Base-by-base conservation (phyloP, 2,113 vertebrate species). In the Cynopterus brachyotis region DNA sequence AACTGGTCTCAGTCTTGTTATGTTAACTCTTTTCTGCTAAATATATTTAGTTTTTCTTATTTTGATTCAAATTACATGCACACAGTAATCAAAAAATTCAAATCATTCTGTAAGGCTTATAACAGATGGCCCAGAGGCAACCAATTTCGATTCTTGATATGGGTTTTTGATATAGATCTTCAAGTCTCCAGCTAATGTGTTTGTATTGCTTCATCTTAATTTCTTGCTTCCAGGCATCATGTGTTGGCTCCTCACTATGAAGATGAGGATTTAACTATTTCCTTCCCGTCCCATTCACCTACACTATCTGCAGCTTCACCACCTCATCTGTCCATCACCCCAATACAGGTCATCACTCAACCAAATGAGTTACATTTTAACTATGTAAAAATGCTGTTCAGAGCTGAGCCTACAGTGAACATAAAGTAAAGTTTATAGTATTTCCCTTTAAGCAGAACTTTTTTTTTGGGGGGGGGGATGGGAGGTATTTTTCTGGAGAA, bases 61-160 rank as follows among this genome's bases (percentile, higher is more conserved):
- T 86, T 47, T 78, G 67, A 55, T 87, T 82, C 35, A 82, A 57
- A 11, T 57, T 80, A 45, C 59, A 72, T 3, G n/a, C 53, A 67
- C 47, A 64, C 16, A n/a, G 19, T 73, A 40, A 75, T 83, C 93
- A 42, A 75, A 89, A 89, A 85, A 67, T 62, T 95, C 70, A 76
- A 55, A 62, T 40, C 55, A 55, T 42, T 88, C 67, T 37, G 2
- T 30, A 93, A 93, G 59, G 16, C 59, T 82, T 35, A 32, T n/a
- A 75, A 79, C 28, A 69, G 50, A 75, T 5, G 66, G 28, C 28
- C 37, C 37, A 45, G 70, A 93, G 64, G 78, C 70, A 82, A 93
- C 19, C 35, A 50, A 78, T 55, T 81, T 42, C 72, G 72, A 72
- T 37, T n/a, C 83, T 67, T 35, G 76, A 45, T 64, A 42, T 26